Evolutionary conservation across 2,113 vertebrate genomes (phyloP), one percentile per base, ranked within the genome.

Genomic region (Rhabdornis inornatus): DNA sequence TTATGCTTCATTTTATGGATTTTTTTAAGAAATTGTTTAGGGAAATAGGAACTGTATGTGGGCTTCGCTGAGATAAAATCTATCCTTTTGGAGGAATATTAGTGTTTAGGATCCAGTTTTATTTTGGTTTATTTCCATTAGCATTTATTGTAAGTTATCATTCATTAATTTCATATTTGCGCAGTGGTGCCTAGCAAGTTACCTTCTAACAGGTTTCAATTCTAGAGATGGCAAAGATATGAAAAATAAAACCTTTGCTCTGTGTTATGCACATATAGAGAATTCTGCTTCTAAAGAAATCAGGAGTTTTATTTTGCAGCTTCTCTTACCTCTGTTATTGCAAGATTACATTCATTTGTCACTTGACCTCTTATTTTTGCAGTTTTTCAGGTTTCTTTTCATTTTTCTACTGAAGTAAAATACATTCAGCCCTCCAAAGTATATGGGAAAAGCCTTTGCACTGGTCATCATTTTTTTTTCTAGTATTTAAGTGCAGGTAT

Each of bases 201-300:
- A 5, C 23, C 15, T 80, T 69, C 59, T 80, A 53, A 49, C 1
- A 45, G 1, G 2, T 74, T 92, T 28, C 12, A 61, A 3, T 56
- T 76, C 27, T 24, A 61, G 28, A 77, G 30, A 39, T 0, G 1
- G 4, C 8, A 66, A 83, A 65, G 28, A 17, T 18, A 44, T 3
- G 19, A 37, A 65, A 77, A 70, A 69, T 11, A 77, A 61, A 45
- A n/a, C 2, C 7, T 86, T 68, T 56, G 11, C 4, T 85, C 30
- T 68, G 4, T 5, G 2, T 27, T 77, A 6, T 27, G 23, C 31
- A 53, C 25, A 42, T 0, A 0, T 17, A 69, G 15, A 91, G 13
- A 89, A 77, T 45, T 89, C 17, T 65, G 10, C 37, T 81, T 86
- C 30, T 35, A 69, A 83, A 77, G 17, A 83, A 47, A 81, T 25